These are phyloP conservation scores for Propsilocerus akamusi DNA, from an alignment of 1,140 invertebrate species.

Conservation along the genomic window DNA sequence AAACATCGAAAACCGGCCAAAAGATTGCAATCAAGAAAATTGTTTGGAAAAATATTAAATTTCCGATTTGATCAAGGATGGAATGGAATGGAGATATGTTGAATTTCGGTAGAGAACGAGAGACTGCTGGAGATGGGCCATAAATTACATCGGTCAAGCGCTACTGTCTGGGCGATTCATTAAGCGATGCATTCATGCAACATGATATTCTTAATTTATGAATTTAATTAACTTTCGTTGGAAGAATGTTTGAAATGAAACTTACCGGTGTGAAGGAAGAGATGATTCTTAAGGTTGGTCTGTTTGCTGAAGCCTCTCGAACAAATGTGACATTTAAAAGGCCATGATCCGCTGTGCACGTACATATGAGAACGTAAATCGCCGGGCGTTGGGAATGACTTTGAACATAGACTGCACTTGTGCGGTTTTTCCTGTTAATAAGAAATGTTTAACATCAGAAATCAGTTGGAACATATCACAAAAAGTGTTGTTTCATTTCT, in stretches of 20 bases:
- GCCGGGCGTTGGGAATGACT: constrained; percentile 67
- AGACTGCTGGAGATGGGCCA: too few relatives aligned
- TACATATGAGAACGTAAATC: constrained; percentile 71
- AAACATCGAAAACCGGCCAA: too few relatives aligned
- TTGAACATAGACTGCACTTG: constrained; percentile 59
- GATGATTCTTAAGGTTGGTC: constrained; percentile 68
- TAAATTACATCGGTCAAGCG: constrained; percentile 2
- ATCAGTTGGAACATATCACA: neutral
- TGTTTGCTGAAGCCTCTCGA: constrained; percentile 67
- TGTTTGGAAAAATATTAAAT: too few relatives aligned
- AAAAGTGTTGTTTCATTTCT: constrained; percentile 1
- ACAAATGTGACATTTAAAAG: constrained; percentile 61
- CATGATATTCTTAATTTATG: constrained; percentile 2
- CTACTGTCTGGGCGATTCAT: too few relatives aligned
- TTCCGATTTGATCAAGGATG: too few relatives aligned
- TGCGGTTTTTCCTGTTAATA: constrained; percentile 61
- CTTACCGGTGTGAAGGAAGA: constrained; percentile 37
- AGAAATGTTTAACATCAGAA: constrained; percentile 6
- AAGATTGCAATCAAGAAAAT: too few relatives aligned
- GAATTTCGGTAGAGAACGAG: too few relatives aligned
- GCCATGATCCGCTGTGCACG: constrained; percentile 68
- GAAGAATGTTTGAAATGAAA: constrained; percentile 1
- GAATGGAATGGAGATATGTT: too few relatives aligned
- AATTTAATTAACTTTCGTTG: too few relatives aligned
- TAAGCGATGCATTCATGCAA: neutral